Conservation (phyloP, 2,113 vertebrate genomes). For the Progne subis region DNA sequence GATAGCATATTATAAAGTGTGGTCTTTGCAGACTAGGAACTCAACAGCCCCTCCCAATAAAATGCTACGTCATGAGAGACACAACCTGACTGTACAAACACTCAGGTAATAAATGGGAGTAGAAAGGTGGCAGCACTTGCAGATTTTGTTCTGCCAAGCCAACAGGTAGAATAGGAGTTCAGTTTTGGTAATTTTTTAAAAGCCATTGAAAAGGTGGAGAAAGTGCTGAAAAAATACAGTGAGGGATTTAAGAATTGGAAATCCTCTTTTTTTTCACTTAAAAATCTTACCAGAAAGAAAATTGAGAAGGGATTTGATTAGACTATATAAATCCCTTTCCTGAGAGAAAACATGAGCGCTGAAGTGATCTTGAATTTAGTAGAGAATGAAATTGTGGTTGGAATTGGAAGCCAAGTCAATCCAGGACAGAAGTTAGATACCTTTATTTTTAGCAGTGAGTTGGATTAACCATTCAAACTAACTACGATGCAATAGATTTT, state of each 20-base stretch:
- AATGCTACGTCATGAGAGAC: not conserved
- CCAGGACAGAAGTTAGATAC: not conserved
- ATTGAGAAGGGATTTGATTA: not conserved
- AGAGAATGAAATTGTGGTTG: not conserved
- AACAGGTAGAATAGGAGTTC: not conserved
- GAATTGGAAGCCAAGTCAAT: not conserved
- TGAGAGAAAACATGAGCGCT: not conserved
- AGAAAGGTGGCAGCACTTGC: not conserved
- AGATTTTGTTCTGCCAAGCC: not conserved
- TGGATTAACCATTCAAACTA: constrained; percentile 9
- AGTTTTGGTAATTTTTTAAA: not conserved
- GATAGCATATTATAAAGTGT: not conserved
- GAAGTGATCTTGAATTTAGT: not conserved
- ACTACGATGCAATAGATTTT: constrained; percentile 5
- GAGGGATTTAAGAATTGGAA: not conserved
- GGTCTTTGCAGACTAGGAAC: not conserved
- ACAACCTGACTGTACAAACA: not conserved
- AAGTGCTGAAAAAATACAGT: not conserved
- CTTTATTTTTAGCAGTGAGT: not conserved
- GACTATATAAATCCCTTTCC: not conserved
- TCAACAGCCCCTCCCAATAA: not conserved
- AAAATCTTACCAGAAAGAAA: not conserved
- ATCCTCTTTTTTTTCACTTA: not conserved
- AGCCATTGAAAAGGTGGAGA: not conserved
- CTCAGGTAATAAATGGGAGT: not conserved